Base-by-base conservation (phyloP, 1,140 invertebrate species). In the Brachystomella parvula region DNA sequence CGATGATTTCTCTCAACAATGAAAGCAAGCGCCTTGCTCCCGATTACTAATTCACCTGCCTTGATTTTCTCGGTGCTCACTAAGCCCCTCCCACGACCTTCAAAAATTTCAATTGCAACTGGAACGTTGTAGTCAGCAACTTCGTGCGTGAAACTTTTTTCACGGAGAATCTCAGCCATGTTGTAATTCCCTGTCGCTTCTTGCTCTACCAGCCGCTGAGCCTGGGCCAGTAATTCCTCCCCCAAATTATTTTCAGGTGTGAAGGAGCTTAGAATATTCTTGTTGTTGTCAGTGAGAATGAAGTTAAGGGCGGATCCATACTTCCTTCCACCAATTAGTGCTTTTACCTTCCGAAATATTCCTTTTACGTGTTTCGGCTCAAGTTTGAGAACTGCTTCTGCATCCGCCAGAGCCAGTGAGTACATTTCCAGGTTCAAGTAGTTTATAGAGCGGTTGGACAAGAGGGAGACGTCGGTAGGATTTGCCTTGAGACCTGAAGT, bases 261-360 rank as follows among this genome's bases (percentile, higher is more conserved):
- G 26, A 29, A 29, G 3, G 26, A 30, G 57, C 30, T 31, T 15
- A 29, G 15, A 12, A 30, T 28, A 29, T 6, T 12, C 57, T 28
- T 59, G 26, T 59, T 6, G 30, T 30, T 31, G 21, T 59, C 30
- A 6, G 26, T 12, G 3, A 29, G 26, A 9, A 59, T 17, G 29
- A 59, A 59, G 12, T 30, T 29, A 6, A 3, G 24, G 29, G 61
- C 61, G 26, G 47, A 19, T 26, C n/a, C 12, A 26, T 47, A 63
- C 26, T 53, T 47, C 30, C n/a, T 49, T 28, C 2, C 2, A n/a
- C 61, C 61, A 12, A 29, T 30, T 6, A 63, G 24, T 12, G 61
- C 61, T 33, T 63, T 63, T 28, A 30, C 44, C 30, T 63, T 63
- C 12, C 61, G 35, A 26, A 15, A 63, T 6, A 63, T 9, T 3